A percentile compares a stretch with the other conserved stretches of the same genome.
These are phyloP conservation scores for Drosophila recens DNA, from an alignment of 2,888 invertebrate genomes.

Conservation along the genomic window DNA sequence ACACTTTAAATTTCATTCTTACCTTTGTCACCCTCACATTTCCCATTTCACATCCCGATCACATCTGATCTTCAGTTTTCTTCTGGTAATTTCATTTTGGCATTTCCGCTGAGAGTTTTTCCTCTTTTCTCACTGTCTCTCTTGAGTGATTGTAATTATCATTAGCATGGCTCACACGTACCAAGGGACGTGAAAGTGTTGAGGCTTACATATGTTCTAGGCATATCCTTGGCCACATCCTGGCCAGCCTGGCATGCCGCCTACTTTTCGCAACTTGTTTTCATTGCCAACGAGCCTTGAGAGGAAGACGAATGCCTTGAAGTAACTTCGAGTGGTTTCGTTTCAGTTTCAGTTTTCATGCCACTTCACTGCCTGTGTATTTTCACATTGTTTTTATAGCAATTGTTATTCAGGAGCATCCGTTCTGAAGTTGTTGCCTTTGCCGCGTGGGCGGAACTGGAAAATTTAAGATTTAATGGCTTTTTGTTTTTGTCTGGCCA, in stretches of 20 bases:
- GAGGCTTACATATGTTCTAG: constrained; percentile 5
- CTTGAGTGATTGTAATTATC: constrained; percentile 37
- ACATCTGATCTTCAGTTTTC: constrained; percentile 21
- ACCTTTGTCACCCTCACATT: constrained; percentile 22
- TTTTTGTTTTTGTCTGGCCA: constrained; percentile 52
- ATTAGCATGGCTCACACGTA: constrained; percentile 69
- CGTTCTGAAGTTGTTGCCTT: constrained; percentile 26
- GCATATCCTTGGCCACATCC: constrained; percentile 41
- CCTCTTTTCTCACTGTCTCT: constrained; percentile 5
- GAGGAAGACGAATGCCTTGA: neutral
- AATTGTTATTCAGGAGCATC: constrained; percentile 48
- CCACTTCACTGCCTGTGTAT: constrained; percentile 55
- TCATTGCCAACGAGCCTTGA: constrained; percentile 47
- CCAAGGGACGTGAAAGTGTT: constrained; percentile 12
- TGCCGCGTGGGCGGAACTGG: constrained; percentile 70
- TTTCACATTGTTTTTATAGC: constrained; percentile 52
- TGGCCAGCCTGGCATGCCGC: constrained; percentile 16
- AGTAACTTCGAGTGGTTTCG: constrained; percentile 28
- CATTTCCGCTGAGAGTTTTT: constrained; percentile 71
- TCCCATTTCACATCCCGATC: constrained; percentile 47
- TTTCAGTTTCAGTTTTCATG: constrained; percentile 40
- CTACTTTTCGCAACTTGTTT: constrained; percentile 63
- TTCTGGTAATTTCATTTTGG: constrained; percentile 59
- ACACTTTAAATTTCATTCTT: constrained; percentile 44
- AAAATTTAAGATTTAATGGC: constrained; percentile 61